Base-by-base conservation (phyloP, 2,888 invertebrate genomes). In the Belgica antarctica region DNA sequence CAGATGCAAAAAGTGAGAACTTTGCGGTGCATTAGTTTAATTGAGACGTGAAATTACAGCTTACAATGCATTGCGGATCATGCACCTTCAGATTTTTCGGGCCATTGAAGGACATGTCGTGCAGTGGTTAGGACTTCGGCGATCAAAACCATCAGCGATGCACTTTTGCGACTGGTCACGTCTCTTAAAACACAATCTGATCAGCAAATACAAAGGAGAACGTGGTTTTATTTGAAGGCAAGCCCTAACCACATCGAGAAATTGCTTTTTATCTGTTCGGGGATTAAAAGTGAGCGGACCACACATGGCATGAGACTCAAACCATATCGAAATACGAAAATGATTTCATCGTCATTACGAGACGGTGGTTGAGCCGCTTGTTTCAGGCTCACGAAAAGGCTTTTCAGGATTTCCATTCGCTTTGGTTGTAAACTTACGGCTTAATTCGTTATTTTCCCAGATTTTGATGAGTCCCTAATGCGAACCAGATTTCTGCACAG, bases 1-100 rank as follows among this genome's bases (percentile, higher is more conserved):
- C 68, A 68, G 68, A 68, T 68, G 68, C 68, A 68, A 68, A 41
- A n/a, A n/a, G n/a, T n/a, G n/a, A n/a, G n/a, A n/a, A n/a, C n/a
- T n/a, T n/a, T n/a, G n/a, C n/a, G n/a, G n/a, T n/a, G n/a, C n/a
- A n/a, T n/a, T n/a, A n/a, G n/a, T n/a, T n/a, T n/a, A n/a, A n/a
- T n/a, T n/a, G n/a, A n/a, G n/a, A n/a, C n/a, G n/a, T n/a, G n/a
- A n/a, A n/a, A n/a, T n/a, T n/a, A n/a, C n/a, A n/a, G n/a, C n/a
- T n/a, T n/a, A n/a, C n/a, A n/a, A n/a, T n/a, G n/a, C n/a, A n/a
- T n/a, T n/a, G n/a, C n/a, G n/a, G n/a, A n/a, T n/a, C n/a, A n/a
- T n/a, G n/a, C n/a, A n/a, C n/a, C n/a, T n/a, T n/a, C n/a, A n/a
- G n/a, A n/a, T n/a, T n/a, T n/a, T n/a, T n/a, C n/a, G n/a, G n/a